Evolutionary conservation across 1,140 invertebrate genomes (phyloP).

Genomic region (Zaprionus capensis): DNA sequence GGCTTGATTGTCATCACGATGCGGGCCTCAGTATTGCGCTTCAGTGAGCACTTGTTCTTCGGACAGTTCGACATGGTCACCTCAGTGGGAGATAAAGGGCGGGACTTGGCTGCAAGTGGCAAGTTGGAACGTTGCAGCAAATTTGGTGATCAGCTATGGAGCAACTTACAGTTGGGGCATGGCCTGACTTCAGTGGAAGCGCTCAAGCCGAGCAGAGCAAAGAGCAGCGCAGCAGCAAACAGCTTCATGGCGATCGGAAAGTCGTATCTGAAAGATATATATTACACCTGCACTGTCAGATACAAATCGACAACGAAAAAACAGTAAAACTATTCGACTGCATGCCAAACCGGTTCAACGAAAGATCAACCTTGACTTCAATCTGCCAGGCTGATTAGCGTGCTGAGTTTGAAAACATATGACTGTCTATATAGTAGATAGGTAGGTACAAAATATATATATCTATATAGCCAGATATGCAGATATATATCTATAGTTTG

Average conservation of each 20-base stretch:
- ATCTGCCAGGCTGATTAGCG: conserved; percentile 2
- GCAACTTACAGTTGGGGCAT: conserved; percentile 80
- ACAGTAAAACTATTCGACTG: not conserved
- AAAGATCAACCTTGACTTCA: conserved; percentile 3
- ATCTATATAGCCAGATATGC: not conserved
- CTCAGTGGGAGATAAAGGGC: conserved; percentile 62
- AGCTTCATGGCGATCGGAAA: conserved; percentile 46
- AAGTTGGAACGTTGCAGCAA: not conserved
- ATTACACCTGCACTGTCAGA: not conserved
- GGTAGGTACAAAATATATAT: not conserved
- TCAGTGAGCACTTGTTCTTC: conserved; percentile 87
- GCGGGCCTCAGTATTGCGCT: conserved; percentile 86
- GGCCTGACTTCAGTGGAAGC: conserved; percentile 79
- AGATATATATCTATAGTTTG: no score
- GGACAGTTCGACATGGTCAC: conserved; percentile 87
- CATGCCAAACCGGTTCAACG: conserved; percentile 6
- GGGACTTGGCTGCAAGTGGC: conserved; percentile 59
- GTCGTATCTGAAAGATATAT: conserved; percentile 26
- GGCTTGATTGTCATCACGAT: conserved; percentile 87
- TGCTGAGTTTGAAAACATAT: not conserved
- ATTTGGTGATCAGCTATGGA: not conserved
- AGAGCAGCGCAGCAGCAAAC: conserved; percentile 46
- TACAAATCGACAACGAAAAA: not conserved
- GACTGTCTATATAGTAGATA: not conserved
- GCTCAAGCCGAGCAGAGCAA: conserved; percentile 38